Evolutionary conservation across 2,888 invertebrate genomes (phyloP).

Genomic region (Diadegma fenestrale): DNA sequence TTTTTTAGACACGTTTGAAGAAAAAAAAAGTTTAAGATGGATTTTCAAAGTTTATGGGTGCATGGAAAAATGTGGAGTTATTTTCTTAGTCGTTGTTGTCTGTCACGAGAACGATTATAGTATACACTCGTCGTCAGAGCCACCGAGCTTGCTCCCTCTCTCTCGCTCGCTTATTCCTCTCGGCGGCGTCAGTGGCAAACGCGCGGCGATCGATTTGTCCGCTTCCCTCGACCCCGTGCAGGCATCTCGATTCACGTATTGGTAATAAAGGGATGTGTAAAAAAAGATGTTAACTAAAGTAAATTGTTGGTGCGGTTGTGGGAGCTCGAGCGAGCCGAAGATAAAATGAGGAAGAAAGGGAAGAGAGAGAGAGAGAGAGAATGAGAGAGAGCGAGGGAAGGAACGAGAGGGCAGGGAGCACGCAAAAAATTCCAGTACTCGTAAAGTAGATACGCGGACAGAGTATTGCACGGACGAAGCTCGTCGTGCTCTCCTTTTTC

Average conservation of each 20-base stretch:
- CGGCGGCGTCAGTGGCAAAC: constrained; percentile 55
- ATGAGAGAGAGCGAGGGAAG: constrained; percentile 3
- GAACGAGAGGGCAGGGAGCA: neutral
- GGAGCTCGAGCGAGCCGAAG: constrained; percentile 62
- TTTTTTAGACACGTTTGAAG: neutral
- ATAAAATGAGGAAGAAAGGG: neutral
- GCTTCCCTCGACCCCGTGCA: constrained; percentile 33
- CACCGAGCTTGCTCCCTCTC: constrained; percentile 29
- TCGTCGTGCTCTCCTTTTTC: constrained; percentile 34
- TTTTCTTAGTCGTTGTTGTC: constrained; percentile 32
- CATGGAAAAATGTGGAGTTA: neutral
- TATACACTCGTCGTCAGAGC: constrained; percentile 28
- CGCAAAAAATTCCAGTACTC: constrained; percentile 13
- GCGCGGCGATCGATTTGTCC: constrained; percentile 62
- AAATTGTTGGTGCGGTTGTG: constrained; percentile 17
- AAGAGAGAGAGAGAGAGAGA: constrained; percentile 21
- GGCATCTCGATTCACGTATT: constrained; percentile 59
- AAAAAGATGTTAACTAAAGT: constrained; percentile 34
- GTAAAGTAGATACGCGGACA: constrained; percentile 33
- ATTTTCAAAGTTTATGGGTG: neutral
- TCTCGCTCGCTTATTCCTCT: constrained; percentile 46
- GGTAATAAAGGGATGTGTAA: constrained; percentile 36
- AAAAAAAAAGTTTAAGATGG: neutral
- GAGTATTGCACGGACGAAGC: constrained; percentile 43
- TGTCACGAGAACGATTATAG: constrained; percentile 38